A percentile compares a stretch with the other conserved stretches of the same genome.
Evolutionary conservation across 1,140 invertebrate species (phyloP).

Genomic region (Bathynomus jamesi): DNA sequence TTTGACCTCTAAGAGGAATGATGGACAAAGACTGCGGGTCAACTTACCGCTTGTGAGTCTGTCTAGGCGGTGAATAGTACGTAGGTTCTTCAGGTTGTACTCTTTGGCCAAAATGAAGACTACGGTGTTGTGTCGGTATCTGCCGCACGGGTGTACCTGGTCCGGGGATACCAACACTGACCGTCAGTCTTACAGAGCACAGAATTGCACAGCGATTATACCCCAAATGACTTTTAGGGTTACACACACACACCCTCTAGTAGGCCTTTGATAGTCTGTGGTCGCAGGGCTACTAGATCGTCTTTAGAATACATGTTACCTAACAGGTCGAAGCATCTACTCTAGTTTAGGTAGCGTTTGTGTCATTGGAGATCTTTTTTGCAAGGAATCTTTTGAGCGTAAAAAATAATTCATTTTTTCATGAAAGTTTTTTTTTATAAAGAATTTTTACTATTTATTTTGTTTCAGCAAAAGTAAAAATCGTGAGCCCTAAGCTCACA

Average conservation of each 20-base stretch:
- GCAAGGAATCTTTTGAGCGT: too few relatives aligned
- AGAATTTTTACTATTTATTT: too few relatives aligned
- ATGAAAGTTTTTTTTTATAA: too few relatives aligned
- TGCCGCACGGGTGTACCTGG: constrained; percentile 91
- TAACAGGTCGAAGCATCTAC: too few relatives aligned
- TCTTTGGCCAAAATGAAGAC: constrained; percentile 95
- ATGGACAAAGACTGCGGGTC: constrained; percentile 2
- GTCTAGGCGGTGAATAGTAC: constrained; percentile 68
- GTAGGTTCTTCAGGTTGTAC: constrained; percentile 83
- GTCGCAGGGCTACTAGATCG: background rate
- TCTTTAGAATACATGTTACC: too few relatives aligned
- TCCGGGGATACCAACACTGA: constrained; percentile 19
- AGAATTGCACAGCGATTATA: constrained; percentile 5
- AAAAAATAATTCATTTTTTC: too few relatives aligned
- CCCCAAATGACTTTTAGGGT: background rate
- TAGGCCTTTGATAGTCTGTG: background rate
- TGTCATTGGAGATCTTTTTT: too few relatives aligned
- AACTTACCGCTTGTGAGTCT: constrained; percentile 52
- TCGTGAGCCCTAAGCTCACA: too few relatives aligned
- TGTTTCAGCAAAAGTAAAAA: too few relatives aligned
- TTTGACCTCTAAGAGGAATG: background rate
- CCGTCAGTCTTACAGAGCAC: constrained; percentile 1
- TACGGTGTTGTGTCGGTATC: constrained; percentile 92
- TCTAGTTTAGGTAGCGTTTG: too few relatives aligned
- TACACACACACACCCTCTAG: background rate